Evolutionary conservation across 2,888 invertebrate species (phyloP), one percentile per base, ranked within the genome.

Genomic region (Orthosia gracilis): DNA sequence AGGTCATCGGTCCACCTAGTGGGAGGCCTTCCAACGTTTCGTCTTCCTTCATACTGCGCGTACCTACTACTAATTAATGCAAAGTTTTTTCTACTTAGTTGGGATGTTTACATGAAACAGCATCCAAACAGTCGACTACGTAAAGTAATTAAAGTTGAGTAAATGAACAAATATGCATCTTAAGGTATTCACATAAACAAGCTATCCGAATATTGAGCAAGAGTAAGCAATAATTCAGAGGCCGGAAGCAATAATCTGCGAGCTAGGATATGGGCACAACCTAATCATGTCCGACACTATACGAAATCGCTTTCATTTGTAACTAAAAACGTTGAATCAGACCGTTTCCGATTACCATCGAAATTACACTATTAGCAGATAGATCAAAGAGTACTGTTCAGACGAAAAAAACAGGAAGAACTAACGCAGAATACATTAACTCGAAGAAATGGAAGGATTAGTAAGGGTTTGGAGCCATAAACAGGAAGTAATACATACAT

Each of bases 331-430:
- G 71, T 76, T 72, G 66, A 73, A 83, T 80, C 73, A 75, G 73
- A 59, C 64, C 65, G 61, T 58, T 80, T 83, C 57, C 65, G 72
- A 85, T 85, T 85, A 83, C 80, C 87, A 87, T 85, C 73, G 77
- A 82, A 87, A 87, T 86, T 73, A 87, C 76, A 79, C 61, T 73
- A 82, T 77, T 77, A 77, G 58, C 50, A 49, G 57, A 76, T 71
- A 70, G 75, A 85, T 87, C 83, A 87, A 85, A 79, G 72, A 65
- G 59, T 67, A 74, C 68, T 62, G 72, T 73, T 72, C 71, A 50
- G n/a, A 23, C 50, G 47, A 59, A 69, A 85, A 72, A 71, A 75
- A 67, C 64, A 21, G 49, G 66, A 54, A 73, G 65, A 82, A 63
- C 69, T 75, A 61, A 52, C 65, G 50, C 18, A 18, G 76, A 79